A percentile compares a stretch with the other conserved stretches of the same genome.
phyloP scores from a whole-genome alignment of 1,140 invertebrate genomes.

The Mycetomoellerius zeteki region DNA sequence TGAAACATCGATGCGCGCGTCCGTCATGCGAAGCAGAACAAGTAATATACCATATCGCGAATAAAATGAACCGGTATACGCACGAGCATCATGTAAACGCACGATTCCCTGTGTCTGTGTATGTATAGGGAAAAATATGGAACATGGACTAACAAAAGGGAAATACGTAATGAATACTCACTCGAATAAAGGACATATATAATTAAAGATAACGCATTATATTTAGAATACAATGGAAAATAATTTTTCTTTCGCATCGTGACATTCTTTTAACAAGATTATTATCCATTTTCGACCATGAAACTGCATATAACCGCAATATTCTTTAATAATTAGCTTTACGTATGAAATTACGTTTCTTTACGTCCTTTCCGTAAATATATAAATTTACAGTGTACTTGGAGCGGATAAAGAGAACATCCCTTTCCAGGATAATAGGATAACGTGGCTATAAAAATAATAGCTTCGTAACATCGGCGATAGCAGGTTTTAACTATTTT shows the following conservation, averaged over 20 bases:
- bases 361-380: slow-evolving; percentile 34
- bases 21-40: slow-evolving; percentile 23
- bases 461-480: slow-evolving; percentile 12
- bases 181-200: slow-evolving; percentile 13
- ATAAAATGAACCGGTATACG: slow-evolving; percentile 42
- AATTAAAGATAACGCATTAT: slow-evolving; percentile 6
- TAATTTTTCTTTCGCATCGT: not conserved
- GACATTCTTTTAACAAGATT: slow-evolving; percentile 5
- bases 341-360: not conserved
- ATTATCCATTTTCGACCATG: not conserved
- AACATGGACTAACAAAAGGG: not conserved
- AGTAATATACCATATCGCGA: slow-evolving; percentile 35
- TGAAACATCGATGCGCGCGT: slow-evolving; percentile 35
- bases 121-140: not conserved
- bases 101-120: not conserved
- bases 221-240: slow-evolving; percentile 37
- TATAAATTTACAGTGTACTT: slow-evolving; percentile 30
- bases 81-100: slow-evolving; percentile 9
- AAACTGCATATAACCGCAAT: not conserved
- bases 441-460: slow-evolving; percentile 43
- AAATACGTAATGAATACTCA: slow-evolving; percentile 14
- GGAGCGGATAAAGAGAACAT: not conserved
- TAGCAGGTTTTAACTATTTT: slow-evolving; percentile 1
- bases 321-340: slow-evolving; percentile 42
- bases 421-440: slow-evolving; percentile 16